Evolutionary conservation across 1,140 invertebrate genomes (phyloP).

Genomic region (Lordiphosa collinella): DNA sequence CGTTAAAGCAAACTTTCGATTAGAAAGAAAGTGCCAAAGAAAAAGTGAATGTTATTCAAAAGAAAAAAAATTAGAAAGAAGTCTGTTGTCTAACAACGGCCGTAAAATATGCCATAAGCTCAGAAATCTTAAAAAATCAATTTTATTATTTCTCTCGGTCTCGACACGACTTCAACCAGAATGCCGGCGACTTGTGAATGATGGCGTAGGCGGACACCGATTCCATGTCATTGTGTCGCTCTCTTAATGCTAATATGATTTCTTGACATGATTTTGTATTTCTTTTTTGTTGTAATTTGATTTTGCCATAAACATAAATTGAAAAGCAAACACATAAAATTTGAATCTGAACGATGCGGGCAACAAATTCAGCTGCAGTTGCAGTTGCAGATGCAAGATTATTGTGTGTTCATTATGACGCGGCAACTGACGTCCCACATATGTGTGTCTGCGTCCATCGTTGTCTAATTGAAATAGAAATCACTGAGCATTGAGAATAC

Average conservation of each 20-base stretch:
- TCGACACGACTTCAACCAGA: slow-evolving; percentile 5
- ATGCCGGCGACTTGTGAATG: slow-evolving; percentile 21
- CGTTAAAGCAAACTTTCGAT: slow-evolving; percentile 57
- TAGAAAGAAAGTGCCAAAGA: slow-evolving; percentile 71
- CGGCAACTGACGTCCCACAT: slow-evolving; percentile 46
- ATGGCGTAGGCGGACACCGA: slow-evolving; percentile 33
- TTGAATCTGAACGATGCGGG: slow-evolving; percentile 51
- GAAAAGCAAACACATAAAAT: slow-evolving; percentile 52
- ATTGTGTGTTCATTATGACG: slow-evolving; percentile 65
- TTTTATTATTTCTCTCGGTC: slow-evolving; percentile 14
- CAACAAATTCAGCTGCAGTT: slow-evolving; percentile 28
- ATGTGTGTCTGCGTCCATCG: slow-evolving; percentile 14
- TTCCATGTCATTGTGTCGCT: slow-evolving; percentile 26
- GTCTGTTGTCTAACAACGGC: slow-evolving; percentile 24
- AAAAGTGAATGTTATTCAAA: slow-evolving; percentile 64
- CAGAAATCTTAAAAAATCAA: slow-evolving; percentile 36
- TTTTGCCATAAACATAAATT: slow-evolving; percentile 62
- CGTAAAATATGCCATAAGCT: slow-evolving; percentile 54
- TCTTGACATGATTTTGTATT: not conserved
- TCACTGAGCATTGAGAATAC: slow-evolving; percentile 22
- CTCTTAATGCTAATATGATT: slow-evolving; percentile 22
- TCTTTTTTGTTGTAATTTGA: slow-evolving; percentile 33
- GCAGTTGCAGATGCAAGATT: slow-evolving; percentile 46
- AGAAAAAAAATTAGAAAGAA: slow-evolving; percentile 27
- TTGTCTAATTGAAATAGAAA: slow-evolving; percentile 66